Evolutionary conservation across 2,888 invertebrate genomes (phyloP).

Genomic region (Platerodrilus igneus): DNA sequence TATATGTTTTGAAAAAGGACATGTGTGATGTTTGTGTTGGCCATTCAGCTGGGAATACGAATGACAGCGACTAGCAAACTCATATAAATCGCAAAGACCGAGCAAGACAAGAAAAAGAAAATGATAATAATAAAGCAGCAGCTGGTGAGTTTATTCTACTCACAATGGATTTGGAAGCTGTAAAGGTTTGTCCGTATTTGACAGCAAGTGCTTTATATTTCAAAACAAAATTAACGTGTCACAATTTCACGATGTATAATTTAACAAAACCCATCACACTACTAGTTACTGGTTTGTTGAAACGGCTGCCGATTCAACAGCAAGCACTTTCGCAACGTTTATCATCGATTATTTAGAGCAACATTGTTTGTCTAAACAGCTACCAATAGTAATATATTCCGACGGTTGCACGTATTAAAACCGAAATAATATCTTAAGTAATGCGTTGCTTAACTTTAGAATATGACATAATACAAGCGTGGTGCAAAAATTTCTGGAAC

Average conservation of each 20-base stretch:
- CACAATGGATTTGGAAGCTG: constrained; percentile 24
- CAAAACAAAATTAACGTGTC: constrained; percentile 33
- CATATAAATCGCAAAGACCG: constrained; percentile 16
- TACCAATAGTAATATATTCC: constrained; percentile 6
- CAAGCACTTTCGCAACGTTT: constrained; percentile 4
- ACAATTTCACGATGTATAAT: constrained; percentile 28
- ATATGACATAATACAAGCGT: neutral
- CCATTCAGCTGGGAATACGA: constrained; percentile 12
- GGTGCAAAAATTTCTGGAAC: no score
- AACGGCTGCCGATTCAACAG: constrained; percentile 18
- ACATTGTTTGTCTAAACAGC: neutral
- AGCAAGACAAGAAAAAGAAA: constrained; percentile 16
- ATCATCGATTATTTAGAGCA: constrained; percentile 2
- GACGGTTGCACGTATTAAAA: constrained; percentile 8
- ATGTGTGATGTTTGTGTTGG: constrained; percentile 22
- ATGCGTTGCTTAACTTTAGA: constrained; percentile 2
- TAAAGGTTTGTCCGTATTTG: constrained; percentile 20
- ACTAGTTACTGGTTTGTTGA: constrained; percentile 32
- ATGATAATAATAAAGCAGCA: constrained; percentile 15
- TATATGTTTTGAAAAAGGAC: constrained; percentile 31
- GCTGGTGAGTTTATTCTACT: constrained; percentile 11
- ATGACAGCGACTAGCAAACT: constrained; percentile 12
- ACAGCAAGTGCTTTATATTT: constrained; percentile 26
- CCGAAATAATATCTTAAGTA: constrained; percentile 5
- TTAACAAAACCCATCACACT: no score